Evolutionary conservation across 2,797 vertebrate species (phyloP).

Genomic region (Oreonectes daqikongensis): DNA sequence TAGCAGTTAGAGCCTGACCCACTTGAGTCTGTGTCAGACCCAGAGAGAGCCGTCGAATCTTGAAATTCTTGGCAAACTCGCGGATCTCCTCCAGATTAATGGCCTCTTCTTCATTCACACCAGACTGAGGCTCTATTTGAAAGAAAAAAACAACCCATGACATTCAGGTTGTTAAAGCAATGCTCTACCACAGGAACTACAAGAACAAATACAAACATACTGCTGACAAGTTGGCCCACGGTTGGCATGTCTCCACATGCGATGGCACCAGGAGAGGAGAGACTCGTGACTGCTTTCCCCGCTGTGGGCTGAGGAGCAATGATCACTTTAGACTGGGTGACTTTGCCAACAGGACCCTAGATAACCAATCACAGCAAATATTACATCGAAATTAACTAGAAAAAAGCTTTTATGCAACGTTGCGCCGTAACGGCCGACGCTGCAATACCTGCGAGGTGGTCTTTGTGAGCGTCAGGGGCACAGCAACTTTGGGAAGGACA

Average conservation of each 20-base stretch:
- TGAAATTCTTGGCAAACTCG: conserved; percentile 99
- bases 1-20: conserved; percentile 94
- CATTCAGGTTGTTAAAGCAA: too few relatives aligned
- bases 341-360: conserved; percentile 72
- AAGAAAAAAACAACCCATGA: not conserved
- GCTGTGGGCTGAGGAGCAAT: conserved; percentile 76
- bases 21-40: conserved; percentile 98
- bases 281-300: conserved; percentile 68
- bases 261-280: conserved; percentile 77
- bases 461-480: conserved; percentile 68
- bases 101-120: conserved; percentile 83
- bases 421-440: not conserved
- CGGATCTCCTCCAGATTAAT: conserved; percentile 98
- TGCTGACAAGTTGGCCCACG: conserved; percentile 92
- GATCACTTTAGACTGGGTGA: conserved; percentile 82
- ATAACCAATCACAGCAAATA: not conserved
- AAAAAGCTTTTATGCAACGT: not conserved
- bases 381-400: not conserved
- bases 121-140: conserved; percentile 82
- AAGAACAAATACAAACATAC: conserved; percentile 75
- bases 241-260: conserved; percentile 88
- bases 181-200: too few relatives aligned
- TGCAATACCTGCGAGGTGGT: conserved; percentile 70
- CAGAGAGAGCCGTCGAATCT: conserved; percentile 92
- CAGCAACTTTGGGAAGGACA: conserved; percentile 77